phyloP scores from a whole-genome alignment of 2,113 vertebrate genomes.

The Salvelinus alpinus region DNA sequence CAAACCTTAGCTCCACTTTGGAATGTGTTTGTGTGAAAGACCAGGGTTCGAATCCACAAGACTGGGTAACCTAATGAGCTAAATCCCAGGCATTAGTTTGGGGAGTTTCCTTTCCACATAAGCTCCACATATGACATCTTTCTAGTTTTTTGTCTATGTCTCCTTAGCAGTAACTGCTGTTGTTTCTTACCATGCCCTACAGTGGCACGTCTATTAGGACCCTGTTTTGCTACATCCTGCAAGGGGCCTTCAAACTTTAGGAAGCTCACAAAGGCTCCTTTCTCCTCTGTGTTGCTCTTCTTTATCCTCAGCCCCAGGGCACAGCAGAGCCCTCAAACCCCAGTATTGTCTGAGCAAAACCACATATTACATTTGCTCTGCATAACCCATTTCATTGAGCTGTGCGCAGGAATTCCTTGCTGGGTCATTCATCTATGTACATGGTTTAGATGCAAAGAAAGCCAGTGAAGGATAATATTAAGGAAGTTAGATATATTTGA shows the following conservation, averaged over 20 bases:
- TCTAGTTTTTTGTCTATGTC: neutral
- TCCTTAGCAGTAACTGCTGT: neutral
- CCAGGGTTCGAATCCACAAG: constrained; percentile 24
- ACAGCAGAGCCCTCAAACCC: constrained; percentile 62
- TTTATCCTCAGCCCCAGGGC: constrained; percentile 75
- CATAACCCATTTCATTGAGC: constrained; percentile 76
- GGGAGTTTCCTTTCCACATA: too few relatives aligned
- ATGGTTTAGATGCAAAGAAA: constrained; percentile 77
- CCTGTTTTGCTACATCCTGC: constrained; percentile 53
- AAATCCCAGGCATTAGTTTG: too few relatives aligned
- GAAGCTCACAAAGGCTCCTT: constrained; percentile 69
- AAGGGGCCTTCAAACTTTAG: constrained; percentile 49
- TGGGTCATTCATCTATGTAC: constrained; percentile 76
- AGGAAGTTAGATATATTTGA: constrained; percentile 77
- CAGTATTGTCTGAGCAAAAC: constrained; percentile 69
- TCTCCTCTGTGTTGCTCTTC: constrained; percentile 74
- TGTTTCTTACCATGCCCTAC: constrained; percentile 17
- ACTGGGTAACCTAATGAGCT: neutral
- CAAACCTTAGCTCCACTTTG: neutral
- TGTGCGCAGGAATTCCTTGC: constrained; percentile 68
- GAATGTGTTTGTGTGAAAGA: neutral
- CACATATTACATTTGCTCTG: constrained; percentile 78
- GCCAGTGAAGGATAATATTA: constrained; percentile 78
- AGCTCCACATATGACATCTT: too few relatives aligned
- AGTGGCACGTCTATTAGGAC: constrained; percentile 35